Base-by-base conservation (phyloP, 2,113 vertebrate genomes). In the Fulica atra region DNA sequence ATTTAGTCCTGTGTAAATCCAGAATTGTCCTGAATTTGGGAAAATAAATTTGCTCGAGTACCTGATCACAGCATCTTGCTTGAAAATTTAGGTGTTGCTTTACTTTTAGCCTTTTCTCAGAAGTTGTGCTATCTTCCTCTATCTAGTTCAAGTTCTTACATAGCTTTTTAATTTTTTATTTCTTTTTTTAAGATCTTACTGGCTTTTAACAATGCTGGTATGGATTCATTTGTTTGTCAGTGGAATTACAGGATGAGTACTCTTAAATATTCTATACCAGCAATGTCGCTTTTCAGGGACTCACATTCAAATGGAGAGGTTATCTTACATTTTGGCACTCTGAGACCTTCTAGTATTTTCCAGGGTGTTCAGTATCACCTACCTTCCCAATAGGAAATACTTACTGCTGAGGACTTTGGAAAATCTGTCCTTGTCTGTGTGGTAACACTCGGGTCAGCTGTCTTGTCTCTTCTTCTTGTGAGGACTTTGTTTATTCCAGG, bases 401-500 rank as follows among this genome's bases (percentile, higher is more conserved):
- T 82, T n/a, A 25, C 17, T 57, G 18, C 33, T 57, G 29, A 77
- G 70, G 61, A 66, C 35, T 79, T 40, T 46, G 40, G 46, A 77
- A 91, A 71, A 92, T 73, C 21, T 78, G 35, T 73, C 46, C n/a
- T 68, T 61, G 9, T 12, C 28, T 73, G 6, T 26, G 53, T 44
- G 57, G 4, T 69, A 53, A 38, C 0, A 0, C 20, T 6, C 25
- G 11, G 50, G 28, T 28, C 59, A 87, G 25, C 23, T 40, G 5
- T 69, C 42, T 89, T 64, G 57, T 77, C 36, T 84, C 10, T 6
- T 69, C 40, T 69, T 88, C 53, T 70, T 42, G 16, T 36, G 23
- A 86, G 53, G 31, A 20, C 11, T 35, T 8, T 24, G 6, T 68
- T 94, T 94, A 50, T 74, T 92, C 48, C 63, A 17, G n/a, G 3